Evolutionary conservation across 2,113 vertebrate genomes (phyloP), one percentile per base, ranked within the genome.

Genomic region (Tetraodon nigroviridis): DNA sequence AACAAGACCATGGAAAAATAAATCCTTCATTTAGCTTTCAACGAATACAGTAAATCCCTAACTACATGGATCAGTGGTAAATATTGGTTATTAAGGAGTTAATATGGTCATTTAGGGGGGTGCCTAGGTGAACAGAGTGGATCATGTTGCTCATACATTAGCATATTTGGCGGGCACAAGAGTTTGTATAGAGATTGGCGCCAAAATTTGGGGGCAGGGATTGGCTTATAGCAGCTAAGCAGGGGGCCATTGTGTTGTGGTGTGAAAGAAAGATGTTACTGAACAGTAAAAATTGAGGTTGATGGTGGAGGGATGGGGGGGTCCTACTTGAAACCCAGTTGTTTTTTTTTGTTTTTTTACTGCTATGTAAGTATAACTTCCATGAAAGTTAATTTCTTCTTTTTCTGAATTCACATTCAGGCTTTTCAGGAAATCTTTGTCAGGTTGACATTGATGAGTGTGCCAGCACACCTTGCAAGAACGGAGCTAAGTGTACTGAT

Each of bases 381-480:
- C 1, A 47, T 47, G 6, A 45, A 41, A 37, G 32, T 65, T 12
- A 57, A 58, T 32, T 59, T 4, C 67, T 0, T 19, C 6, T 64
- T 46, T 60, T 71, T 10, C 32, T 41, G 7, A n/a, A 60, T 54
- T 37, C 46, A 51, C 48, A 17, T 58, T 17, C 81, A 99, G 96
- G 96, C 59, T 99, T 97, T 86, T 94, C 90, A 0, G 97, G 95
- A 18, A 91, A 78, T 78, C 83, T 96, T 41, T 99, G 97, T 78
- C 97, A 98, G 85, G 90, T 94, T 0, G 96, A 99, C 8, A 91
- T 95, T 27, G 96, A 99, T 0, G 96, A 99, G 72, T 99, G 96
- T 0, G 93, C 96, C 24, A 98, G 96, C 79, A 99, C 95, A 0
- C 96, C 96, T 1, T 99, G 97, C 80, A 93, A 90, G 82, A 97